Conservation (phyloP, 2,797 vertebrate genomes). For the Babyrousa celebensis region DNA sequence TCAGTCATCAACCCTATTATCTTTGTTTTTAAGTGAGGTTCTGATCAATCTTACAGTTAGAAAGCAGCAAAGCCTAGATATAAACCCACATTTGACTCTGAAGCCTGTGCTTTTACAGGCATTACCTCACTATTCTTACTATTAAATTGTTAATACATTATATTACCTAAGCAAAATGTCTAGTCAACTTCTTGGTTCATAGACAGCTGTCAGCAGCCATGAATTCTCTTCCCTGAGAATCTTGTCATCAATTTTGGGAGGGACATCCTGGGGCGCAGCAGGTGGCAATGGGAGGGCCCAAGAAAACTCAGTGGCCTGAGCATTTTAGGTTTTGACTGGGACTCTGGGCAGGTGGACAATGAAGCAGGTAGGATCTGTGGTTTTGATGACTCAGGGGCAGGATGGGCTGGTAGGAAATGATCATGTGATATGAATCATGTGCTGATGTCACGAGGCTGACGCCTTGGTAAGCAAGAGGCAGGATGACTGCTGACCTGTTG, state of each 20-base stretch:
- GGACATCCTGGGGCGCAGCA: background rate
- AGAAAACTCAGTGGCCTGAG: background rate
- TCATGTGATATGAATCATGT: too few relatives aligned
- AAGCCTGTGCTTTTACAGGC: background rate
- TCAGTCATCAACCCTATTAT: background rate
- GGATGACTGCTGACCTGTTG: background rate
- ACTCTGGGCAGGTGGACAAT: background rate
- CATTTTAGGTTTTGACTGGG: background rate
- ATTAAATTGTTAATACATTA: background rate
- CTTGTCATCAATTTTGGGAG: background rate
- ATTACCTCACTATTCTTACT: background rate
- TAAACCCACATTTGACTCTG: background rate
- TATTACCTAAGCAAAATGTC: background rate
- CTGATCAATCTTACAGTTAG: background rate
- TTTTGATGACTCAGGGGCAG: background rate
- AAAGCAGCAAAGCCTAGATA: background rate
- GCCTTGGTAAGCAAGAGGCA: background rate
- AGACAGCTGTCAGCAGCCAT: background rate
- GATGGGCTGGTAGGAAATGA: background rate
- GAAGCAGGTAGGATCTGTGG: background rate
- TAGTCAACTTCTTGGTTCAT: background rate
- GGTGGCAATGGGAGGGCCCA: background rate
- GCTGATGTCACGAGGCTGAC: background rate
- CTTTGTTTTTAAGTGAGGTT: background rate
- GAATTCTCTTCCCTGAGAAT: background rate